These are phyloP conservation scores for Automeris io DNA, from an alignment of 2,888 invertebrate species.

Conservation along the genomic window DNA sequence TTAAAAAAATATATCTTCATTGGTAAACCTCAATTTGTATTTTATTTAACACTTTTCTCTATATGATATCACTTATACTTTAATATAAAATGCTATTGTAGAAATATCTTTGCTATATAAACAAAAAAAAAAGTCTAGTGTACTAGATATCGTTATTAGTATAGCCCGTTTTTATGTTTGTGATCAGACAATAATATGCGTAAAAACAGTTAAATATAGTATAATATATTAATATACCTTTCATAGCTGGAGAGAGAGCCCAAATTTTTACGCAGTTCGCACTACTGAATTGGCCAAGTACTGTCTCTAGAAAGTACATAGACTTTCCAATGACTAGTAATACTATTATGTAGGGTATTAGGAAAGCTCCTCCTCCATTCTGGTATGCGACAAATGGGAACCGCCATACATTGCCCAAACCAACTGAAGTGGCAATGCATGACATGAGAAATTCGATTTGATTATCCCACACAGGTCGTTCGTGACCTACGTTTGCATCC, in stretches of 20 bases:
- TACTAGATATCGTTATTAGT: too few species aligned
- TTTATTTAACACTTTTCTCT: too few species aligned
- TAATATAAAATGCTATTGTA: too few species aligned
- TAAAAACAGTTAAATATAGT: too few species aligned
- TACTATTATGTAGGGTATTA: slow-evolving; percentile 84
- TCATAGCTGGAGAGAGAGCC: slow-evolving; percentile 82
- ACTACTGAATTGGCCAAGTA: slow-evolving; percentile 89
- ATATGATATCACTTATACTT: too few species aligned
- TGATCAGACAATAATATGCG: too few species aligned
- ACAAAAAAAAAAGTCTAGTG: too few species aligned
- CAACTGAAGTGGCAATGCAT: slow-evolving; percentile 84
- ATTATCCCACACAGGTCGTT: slow-evolving; percentile 77
- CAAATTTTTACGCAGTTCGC: slow-evolving; percentile 86
- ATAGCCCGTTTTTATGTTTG: too few species aligned
- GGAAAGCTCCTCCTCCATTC: slow-evolving; percentile 85
- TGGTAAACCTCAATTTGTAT: too few species aligned
- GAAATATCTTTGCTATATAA: too few species aligned
- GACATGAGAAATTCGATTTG: slow-evolving; percentile 85
- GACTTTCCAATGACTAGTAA: slow-evolving; percentile 84
- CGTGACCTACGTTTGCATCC: slow-evolving; percentile 20
- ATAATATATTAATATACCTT: slow-evolving; percentile 77
- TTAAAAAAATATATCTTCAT: too few species aligned
- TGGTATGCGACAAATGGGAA: slow-evolving; percentile 78
- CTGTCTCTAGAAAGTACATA: slow-evolving; percentile 89
- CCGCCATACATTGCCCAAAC: slow-evolving; percentile 84